These are phyloP conservation scores for Sinelater perroti DNA, from an alignment of 2,888 invertebrate species.

Conservation along the genomic window DNA sequence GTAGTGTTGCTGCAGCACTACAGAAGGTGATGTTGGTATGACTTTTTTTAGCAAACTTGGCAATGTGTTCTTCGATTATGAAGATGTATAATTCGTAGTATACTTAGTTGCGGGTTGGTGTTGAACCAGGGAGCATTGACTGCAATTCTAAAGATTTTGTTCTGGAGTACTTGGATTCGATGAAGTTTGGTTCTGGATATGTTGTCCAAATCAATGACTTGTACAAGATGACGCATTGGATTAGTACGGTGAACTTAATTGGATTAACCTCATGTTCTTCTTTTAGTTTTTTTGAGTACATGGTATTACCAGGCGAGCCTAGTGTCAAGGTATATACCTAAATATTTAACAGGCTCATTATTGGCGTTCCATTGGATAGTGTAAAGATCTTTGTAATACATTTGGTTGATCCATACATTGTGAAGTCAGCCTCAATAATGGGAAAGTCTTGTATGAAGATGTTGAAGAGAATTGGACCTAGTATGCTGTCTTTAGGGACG, in stretches of 20 bases:
- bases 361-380: constrained; percentile 10
- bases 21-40: no score
- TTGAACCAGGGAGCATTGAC: not conserved
- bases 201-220: constrained; percentile 4
- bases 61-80: no score
- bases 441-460: constrained; percentile 6
- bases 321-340: constrained; percentile 5
- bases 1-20: no score
- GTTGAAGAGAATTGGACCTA: constrained; percentile 6
- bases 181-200: no score
- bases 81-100: not conserved
- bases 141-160: constrained; percentile 1
- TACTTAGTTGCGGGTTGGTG: not conserved
- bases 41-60: no score
- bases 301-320: constrained; percentile 2
- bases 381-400: constrained; percentile 1
- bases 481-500: constrained; percentile 43
- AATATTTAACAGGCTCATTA: not conserved
- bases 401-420: constrained; percentile 29
- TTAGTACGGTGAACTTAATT: no score
- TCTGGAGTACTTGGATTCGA: no score
- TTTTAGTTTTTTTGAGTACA: no score
- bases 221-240: not conserved
- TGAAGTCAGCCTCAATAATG: constrained; percentile 35
- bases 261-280: constrained; percentile 5